Conservation (phyloP, 2,797 vertebrate species). For the Salarias fasciatus region DNA sequence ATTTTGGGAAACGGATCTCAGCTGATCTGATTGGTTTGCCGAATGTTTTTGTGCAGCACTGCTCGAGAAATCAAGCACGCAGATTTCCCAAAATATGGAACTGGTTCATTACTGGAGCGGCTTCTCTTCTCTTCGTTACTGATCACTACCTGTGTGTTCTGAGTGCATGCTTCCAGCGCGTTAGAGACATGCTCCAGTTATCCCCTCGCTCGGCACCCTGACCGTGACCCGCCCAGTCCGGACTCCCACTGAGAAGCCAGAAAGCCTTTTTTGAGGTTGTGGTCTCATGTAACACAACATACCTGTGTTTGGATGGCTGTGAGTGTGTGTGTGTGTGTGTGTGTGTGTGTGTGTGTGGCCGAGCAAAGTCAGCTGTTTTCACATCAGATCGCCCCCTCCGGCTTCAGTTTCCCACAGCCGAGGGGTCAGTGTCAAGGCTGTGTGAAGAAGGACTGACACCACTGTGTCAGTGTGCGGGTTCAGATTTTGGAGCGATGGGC, state of each 20-base stretch:
- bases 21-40: too few relatives aligned
- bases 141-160: not conserved
- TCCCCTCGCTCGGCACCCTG: constrained; percentile 17
- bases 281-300: constrained; percentile 64
- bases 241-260: constrained; percentile 3
- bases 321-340: constrained; percentile 25
- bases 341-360: constrained; percentile 27
- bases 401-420: constrained; percentile 64
- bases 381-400: constrained; percentile 48
- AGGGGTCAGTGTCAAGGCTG: constrained; percentile 60
- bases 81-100: not conserved
- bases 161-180: not conserved
- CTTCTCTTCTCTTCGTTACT: not conserved
- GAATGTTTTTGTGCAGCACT: too few relatives aligned
- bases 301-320: constrained; percentile 46
- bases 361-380: constrained; percentile 56
- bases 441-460: constrained; percentile 64
- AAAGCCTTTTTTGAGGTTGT: constrained; percentile 21
- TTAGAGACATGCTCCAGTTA: constrained; percentile 12
- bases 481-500: constrained; percentile 16
- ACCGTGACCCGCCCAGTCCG: constrained; percentile 31
- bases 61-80: not conserved
- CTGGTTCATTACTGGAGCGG: not conserved
- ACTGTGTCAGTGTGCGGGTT: constrained; percentile 48
- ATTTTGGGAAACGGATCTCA: not conserved